Evolutionary conservation across 2,113 vertebrate species (phyloP), one percentile per base, ranked within the genome.

Genomic region (Jacana jacana): DNA sequence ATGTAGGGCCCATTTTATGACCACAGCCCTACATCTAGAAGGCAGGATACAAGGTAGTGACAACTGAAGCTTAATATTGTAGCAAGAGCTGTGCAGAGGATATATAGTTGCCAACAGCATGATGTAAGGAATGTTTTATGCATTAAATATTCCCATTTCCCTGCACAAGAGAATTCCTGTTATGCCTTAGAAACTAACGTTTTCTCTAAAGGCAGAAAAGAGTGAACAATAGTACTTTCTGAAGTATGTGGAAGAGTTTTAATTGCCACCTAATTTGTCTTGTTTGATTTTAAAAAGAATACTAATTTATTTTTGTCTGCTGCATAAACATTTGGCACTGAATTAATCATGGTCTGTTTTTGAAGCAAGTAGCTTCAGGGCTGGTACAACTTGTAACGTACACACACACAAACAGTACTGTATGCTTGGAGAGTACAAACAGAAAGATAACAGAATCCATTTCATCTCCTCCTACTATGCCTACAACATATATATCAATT

Each of bases 281-380:
- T 87, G 77, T 79, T 91, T 78, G 27, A 85, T 79, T 78, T 91
- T 84, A 85, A 30, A 93, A 92, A 81, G 77, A 75, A 84, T 52
- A 51, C 51, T 64, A 28, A 81, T 87, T 84, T 81, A 63, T 73
- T 91, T 93, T 68, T 81, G 30, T 44, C 55, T 70, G 55, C 39
- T 71, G 55, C 69, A 89, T 84, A 84, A 93, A 71, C 72, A 91
- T 84, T 92, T 93, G 81, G 72, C 92, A 89, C 69, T 68, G 65
- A 84, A 97, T 96, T 86, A 95, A 92, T 91, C 58, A 60, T 30
- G 68, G 42, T 39, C 49, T 92, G 77, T 13, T 95, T 95, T 81
- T 93, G 86, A 93, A 93, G 55, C 17, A 78, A 76, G 86, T 86
- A 89, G 86, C 88, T 93, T 93, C 93, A 68, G 86, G 91, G 94